A percentile compares a stretch with the other conserved stretches of the same genome.
phyloP scores from a whole-genome alignment of 1,140 invertebrate species.

The Antheraea pernyi region DNA sequence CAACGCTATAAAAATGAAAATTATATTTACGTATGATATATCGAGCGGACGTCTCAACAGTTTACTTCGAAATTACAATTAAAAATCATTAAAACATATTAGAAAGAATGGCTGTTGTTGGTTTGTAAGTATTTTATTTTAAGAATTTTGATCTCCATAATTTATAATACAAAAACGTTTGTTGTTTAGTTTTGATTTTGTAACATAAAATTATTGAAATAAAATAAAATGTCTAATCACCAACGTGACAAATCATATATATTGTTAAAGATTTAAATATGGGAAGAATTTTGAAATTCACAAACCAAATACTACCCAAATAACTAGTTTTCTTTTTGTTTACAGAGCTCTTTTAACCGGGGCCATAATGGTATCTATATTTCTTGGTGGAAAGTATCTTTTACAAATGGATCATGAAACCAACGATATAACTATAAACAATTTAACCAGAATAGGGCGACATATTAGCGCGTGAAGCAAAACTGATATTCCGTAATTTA shows the following conservation, averaged over 20 bases:
- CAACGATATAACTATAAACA: constrained; percentile 31
- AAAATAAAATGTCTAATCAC: too few species aligned
- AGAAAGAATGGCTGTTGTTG: constrained; percentile 21
- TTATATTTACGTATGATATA: not conserved
- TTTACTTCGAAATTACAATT: not conserved
- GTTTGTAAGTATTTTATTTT: constrained; percentile 23
- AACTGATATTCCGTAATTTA: not conserved
- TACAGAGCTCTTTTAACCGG: constrained; percentile 39
- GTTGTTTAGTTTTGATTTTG: too few species aligned
- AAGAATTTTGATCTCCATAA: too few species aligned
- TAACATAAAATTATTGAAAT: too few species aligned
- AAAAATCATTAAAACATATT: not conserved
- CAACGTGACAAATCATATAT: too few species aligned
- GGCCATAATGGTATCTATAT: constrained; percentile 35
- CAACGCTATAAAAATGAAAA: not conserved
- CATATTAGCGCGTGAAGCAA: not conserved
- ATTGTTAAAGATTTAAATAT: too few species aligned
- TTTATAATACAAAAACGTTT: too few species aligned
- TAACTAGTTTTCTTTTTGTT: constrained; percentile 13
- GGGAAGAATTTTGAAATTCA: too few species aligned
- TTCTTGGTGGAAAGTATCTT: constrained; percentile 33
- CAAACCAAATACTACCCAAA: too few species aligned
- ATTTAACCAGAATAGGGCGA: constrained; percentile 34
- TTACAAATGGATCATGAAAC: constrained; percentile 34
- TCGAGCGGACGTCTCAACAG: not conserved